Conservation (phyloP, 2,113 vertebrate genomes). For the Ictalurus punctatus region DNA sequence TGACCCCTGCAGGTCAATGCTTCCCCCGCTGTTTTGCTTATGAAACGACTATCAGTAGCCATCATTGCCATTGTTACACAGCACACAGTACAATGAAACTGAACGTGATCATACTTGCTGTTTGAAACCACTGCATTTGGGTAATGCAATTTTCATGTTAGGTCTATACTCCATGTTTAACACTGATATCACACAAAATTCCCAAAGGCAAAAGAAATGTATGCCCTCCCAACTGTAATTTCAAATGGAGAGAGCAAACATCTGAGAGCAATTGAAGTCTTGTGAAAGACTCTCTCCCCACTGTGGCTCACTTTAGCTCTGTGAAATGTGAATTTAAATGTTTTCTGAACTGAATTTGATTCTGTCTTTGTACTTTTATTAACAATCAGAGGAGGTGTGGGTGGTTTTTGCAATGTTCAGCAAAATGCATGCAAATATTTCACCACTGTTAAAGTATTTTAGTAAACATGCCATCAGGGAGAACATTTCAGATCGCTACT, state of each 20-base stretch:
- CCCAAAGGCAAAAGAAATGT: conserved; percentile 69
- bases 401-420: conserved; percentile 61
- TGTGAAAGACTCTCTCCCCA: conserved; percentile 71
- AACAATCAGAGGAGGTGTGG: conserved; percentile 60
- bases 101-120: conserved; percentile 14
- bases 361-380: conserved; percentile 69
- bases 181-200: conserved; percentile 74
- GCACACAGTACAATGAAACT: neutral
- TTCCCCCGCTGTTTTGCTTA: conserved; percentile 28
- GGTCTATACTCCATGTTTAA: conserved; percentile 60
- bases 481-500: neutral
- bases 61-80: neutral
- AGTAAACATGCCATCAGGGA: neutral
- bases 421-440: conserved; percentile 34
- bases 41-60: neutral
- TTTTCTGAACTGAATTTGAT: conserved; percentile 73
- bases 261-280: conserved; percentile 71
- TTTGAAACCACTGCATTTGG: conserved; percentile 33
- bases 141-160: conserved; percentile 36
- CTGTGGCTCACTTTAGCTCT: conserved; percentile 61
- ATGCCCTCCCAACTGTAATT: conserved; percentile 70
- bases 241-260: conserved; percentile 72
- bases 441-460: conserved; percentile 6
- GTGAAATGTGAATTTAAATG: conserved; percentile 73
- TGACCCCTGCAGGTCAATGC: conserved; percentile 66